Evolutionary conservation across 2,113 vertebrate genomes (phyloP).

Genomic region (Coreoperca whiteheadi): DNA sequence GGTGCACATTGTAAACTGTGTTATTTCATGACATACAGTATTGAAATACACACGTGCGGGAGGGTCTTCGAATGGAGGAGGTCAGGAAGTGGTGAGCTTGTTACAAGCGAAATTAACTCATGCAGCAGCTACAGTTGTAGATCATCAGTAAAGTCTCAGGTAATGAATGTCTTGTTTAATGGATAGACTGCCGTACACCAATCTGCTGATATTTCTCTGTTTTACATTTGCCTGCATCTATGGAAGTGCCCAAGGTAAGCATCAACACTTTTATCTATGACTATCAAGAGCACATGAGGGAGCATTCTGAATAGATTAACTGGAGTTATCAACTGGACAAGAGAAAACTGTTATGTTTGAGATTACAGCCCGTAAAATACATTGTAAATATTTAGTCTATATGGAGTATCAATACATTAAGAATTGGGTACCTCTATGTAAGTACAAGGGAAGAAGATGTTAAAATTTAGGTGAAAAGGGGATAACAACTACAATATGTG

Average conservation of each 20-base stretch:
- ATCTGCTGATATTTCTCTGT: slow-evolving; percentile 25
- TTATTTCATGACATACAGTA: not conserved
- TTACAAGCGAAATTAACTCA: not conserved
- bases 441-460: not conserved
- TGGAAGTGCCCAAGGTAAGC: slow-evolving; percentile 47
- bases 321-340: not conserved
- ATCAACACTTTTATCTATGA: not conserved
- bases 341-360: not conserved
- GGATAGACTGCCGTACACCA: not conserved
- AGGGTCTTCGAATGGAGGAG: slow-evolving; percentile 18
- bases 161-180: slow-evolving; percentile 12
- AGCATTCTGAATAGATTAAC: not conserved
- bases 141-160: not conserved
- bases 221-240: slow-evolving; percentile 9
- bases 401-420: not conserved
- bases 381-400: not conserved
- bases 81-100: slow-evolving; percentile 64
- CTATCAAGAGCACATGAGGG: not conserved
- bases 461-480: not conserved
- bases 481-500: not conserved
- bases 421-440: not conserved
- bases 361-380: not conserved
- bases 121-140: not conserved
- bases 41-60: not conserved
- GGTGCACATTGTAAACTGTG: not conserved